These are phyloP conservation scores for Tetragnatha versicolor DNA, from an alignment of 1,140 invertebrate species.

Conservation along the genomic window DNA sequence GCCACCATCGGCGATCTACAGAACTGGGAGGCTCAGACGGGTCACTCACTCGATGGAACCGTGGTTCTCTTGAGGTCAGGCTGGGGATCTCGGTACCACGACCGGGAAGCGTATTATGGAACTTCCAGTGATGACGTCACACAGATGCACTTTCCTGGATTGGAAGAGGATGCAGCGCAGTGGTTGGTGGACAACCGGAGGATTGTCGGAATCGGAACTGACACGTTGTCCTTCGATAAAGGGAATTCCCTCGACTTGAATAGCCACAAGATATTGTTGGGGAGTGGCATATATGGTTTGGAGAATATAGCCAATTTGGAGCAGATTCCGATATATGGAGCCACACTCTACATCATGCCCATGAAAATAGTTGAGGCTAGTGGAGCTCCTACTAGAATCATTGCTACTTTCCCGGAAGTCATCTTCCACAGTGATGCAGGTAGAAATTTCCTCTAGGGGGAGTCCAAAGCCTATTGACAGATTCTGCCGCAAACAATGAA, in stretches of 20 bases:
- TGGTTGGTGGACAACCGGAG: conserved; percentile 69
- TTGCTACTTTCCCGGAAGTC: conserved; percentile 48
- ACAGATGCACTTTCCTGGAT: conserved; percentile 63
- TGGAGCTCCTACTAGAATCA: conserved; percentile 56
- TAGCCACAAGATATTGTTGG: conserved; percentile 36
- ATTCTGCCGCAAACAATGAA: too few relatives aligned
- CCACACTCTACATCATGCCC: conserved; percentile 55
- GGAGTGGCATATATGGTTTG: conserved; percentile 49
- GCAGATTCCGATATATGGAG: conserved; percentile 51
- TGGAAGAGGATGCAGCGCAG: conserved; percentile 68
- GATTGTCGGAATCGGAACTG: conserved; percentile 72
- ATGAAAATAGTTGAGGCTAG: conserved; percentile 58
- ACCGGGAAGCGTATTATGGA: conserved; percentile 3
- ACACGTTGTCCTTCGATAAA: conserved; percentile 69
- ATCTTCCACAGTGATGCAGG: too few relatives aligned
- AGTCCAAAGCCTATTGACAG: too few relatives aligned
- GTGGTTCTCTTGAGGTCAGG: conserved; percentile 61
- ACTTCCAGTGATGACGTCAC: neutral
- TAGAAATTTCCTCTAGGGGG: too few relatives aligned
- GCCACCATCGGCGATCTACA: conserved; percentile 57
- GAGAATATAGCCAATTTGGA: conserved; percentile 58
- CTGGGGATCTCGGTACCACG: conserved; percentile 57
- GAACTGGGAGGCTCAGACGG: conserved; percentile 57
- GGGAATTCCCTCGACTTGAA: conserved; percentile 20
- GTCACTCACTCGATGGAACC: conserved; percentile 57